Evolutionary conservation across 2,888 invertebrate species (phyloP).

Genomic region (Scaptomyza reducta): DNA sequence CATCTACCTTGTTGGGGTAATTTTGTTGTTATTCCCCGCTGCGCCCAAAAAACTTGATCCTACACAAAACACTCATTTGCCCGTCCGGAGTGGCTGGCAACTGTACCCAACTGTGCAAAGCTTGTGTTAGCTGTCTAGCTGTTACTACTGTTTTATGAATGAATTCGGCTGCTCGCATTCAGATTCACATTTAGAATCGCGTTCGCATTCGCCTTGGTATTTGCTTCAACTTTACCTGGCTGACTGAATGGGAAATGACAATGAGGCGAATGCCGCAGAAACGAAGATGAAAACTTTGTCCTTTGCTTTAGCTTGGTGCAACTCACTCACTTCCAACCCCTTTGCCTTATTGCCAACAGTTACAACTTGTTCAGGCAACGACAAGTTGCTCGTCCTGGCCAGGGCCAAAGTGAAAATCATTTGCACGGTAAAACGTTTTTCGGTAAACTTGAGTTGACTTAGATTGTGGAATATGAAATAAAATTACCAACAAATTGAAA

Average conservation of each 20-base stretch:
- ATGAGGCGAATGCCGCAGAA: conserved; percentile 57
- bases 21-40: conserved; percentile 60
- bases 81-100: conserved; percentile 24
- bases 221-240: conserved; percentile 38
- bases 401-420: conserved; percentile 71
- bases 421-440: conserved; percentile 78
- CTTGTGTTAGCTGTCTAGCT: conserved; percentile 37
- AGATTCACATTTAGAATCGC: conserved; percentile 31
- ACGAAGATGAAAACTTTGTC: conserved; percentile 64
- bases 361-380: conserved; percentile 57
- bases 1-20: conserved; percentile 49
- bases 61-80: conserved; percentile 62
- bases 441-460: conserved; percentile 78
- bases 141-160: conserved; percentile 57
- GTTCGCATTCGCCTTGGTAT: conserved; percentile 16
- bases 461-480: conserved; percentile 77
- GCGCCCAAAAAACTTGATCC: conserved; percentile 21
- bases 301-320: conserved; percentile 38
- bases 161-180: conserved; percentile 53
- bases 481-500: conserved; percentile 78
- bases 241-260: conserved; percentile 52
- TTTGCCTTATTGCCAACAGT: conserved; percentile 53
- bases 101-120: conserved; percentile 23
- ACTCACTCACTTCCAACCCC: conserved; percentile 29
- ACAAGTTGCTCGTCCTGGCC: conserved; percentile 30